Conservation (phyloP, 2,113 vertebrate genomes). For the Boulengeromyrus knoepffleri region DNA sequence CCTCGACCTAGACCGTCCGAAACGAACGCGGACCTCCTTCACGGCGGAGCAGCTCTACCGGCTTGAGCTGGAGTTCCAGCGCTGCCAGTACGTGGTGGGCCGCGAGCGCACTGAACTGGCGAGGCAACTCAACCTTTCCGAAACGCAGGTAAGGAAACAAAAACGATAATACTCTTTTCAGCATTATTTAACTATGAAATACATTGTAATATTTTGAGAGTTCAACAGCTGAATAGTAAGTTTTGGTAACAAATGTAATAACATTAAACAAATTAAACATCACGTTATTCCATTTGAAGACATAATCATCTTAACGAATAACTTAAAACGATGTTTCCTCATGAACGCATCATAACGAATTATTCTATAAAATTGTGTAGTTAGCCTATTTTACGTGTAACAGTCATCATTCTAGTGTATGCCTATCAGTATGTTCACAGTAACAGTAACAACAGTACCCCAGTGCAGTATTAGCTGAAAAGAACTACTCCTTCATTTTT, state of each 20-base stretch:
- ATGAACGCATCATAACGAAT: background rate
- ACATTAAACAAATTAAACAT: background rate
- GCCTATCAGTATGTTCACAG: background rate
- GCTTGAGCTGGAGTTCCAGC: constrained; percentile 90
- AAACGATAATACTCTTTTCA: background rate
- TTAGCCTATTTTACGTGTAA: background rate
- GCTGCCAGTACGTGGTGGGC: constrained; percentile 93
- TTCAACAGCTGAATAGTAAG: background rate
- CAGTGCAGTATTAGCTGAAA: background rate
- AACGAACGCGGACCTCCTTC: constrained; percentile 90
- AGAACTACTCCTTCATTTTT: background rate
- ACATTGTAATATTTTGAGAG: background rate
- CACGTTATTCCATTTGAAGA: background rate
- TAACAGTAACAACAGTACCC: background rate
- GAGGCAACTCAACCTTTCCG: constrained; percentile 82
- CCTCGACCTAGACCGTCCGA: constrained; percentile 88
- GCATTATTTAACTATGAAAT: background rate
- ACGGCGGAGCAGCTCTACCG: constrained; percentile 91
- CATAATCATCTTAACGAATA: background rate
- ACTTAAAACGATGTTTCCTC: background rate
- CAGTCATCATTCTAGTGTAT: background rate
- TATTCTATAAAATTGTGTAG: background rate
- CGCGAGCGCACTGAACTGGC: constrained; percentile 86
- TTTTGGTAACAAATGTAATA: background rate
- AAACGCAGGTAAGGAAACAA: constrained; percentile 77